A percentile compares a stretch with the other conserved stretches of the same genome.
These are phyloP conservation scores for Caerostris extrusa DNA, from an alignment of 1,140 invertebrate genomes.

Conservation along the genomic window DNA sequence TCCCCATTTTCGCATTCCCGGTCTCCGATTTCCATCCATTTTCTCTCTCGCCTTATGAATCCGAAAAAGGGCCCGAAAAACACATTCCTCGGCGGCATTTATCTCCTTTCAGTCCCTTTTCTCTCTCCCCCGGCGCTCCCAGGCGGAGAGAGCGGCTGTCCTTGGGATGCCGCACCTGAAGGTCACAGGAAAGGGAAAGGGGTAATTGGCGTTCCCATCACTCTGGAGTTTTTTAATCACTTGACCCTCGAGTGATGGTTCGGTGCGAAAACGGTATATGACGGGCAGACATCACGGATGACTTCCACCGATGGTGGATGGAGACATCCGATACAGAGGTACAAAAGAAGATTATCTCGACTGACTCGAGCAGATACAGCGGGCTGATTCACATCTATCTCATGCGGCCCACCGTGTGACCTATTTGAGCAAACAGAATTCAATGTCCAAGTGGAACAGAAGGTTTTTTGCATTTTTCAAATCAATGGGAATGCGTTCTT, in stretches of 20 bases:
- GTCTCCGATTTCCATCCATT: slow-evolving; percentile 2
- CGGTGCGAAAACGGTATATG: slow-evolving; percentile 28
- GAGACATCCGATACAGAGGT: background rate
- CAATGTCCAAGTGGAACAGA: no score
- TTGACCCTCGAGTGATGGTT: slow-evolving; percentile 39
- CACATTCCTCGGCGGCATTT: slow-evolving; percentile 13
- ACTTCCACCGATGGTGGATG: background rate
- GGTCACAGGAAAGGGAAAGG: slow-evolving; percentile 72
- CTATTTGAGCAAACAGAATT: no score
- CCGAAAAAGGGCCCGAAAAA: slow-evolving; percentile 4
- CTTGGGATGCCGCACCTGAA: slow-evolving; percentile 75
- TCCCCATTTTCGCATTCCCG: background rate
- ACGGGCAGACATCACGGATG: slow-evolving; percentile 42
- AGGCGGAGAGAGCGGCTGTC: slow-evolving; percentile 15
- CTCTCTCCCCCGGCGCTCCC: slow-evolving; percentile 17
- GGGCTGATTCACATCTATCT: no score
- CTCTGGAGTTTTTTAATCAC: slow-evolving; percentile 40
- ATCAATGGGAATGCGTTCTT: no score
- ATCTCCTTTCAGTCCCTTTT: slow-evolving; percentile 25
- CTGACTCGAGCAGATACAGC: no score
- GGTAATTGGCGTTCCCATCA: slow-evolving; percentile 74
- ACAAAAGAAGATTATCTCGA: background rate
- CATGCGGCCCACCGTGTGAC: no score
- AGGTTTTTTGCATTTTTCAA: no score
- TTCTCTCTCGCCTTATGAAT: background rate